Percentiles rank a stretch among this genome's conserved stretches.
phyloP scores from a whole-genome alignment of 2,113 vertebrate genomes.

The Xyliphius kryptos region DNA sequence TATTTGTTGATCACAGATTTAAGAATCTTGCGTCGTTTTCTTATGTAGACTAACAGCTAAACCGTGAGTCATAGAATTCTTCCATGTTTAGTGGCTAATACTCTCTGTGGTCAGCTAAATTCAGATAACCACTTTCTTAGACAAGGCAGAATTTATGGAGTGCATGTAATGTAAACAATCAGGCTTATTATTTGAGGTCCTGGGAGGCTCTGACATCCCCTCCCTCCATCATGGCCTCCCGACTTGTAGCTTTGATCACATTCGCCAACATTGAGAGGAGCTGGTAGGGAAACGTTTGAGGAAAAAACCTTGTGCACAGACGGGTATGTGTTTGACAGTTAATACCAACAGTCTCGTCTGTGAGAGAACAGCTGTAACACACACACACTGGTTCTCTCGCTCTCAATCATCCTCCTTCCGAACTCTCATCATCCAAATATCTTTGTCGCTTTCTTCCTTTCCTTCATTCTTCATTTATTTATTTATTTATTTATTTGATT shows the following conservation, averaged over 20 bases:
- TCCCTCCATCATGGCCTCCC: conserved; percentile 1
- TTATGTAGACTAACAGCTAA: not conserved
- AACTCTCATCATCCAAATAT: too few relatives aligned
- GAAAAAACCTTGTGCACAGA: conserved; percentile 36
- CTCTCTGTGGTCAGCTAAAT: conserved; percentile 17
- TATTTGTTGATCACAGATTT: too few relatives aligned
- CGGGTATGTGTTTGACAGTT: conserved; percentile 50
- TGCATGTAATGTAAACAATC: conserved; percentile 40
- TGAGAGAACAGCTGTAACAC: conserved; percentile 40
- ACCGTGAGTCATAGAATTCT: too few relatives aligned
- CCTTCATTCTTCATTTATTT: too few relatives aligned
- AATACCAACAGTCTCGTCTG: conserved; percentile 38
- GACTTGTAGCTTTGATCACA: conserved; percentile 40
- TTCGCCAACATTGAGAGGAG: conserved; percentile 23
- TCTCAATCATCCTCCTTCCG: too few relatives aligned
- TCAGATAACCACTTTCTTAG: conserved; percentile 15
- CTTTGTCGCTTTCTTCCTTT: too few relatives aligned
- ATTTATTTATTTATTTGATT: too few relatives aligned
- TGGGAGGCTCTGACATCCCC: too few relatives aligned
- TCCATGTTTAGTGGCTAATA: conserved; percentile 15
- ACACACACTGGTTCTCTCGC: too few relatives aligned
- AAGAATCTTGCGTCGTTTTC: not conserved
- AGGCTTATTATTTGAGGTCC: conserved; percentile 42
- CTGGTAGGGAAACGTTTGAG: too few relatives aligned
- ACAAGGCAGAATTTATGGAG: conserved; percentile 29